A percentile compares a stretch with the other conserved stretches of the same genome.
These are phyloP conservation scores for Emys orbicularis DNA, from an alignment of 2,797 vertebrate species.

Conservation along the genomic window DNA sequence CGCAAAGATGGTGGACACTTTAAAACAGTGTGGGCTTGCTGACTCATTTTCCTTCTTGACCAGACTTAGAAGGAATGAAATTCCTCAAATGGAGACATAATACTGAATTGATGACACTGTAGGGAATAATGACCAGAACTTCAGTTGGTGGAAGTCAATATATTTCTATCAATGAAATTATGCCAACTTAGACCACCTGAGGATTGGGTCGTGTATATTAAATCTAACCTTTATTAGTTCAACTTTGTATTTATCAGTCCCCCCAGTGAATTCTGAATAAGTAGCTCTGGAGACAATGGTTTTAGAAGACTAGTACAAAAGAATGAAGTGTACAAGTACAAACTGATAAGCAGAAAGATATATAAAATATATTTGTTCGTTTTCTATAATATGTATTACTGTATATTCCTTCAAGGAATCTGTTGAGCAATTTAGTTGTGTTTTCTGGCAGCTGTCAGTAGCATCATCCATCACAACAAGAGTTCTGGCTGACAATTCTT, in stretches of 20 bases:
- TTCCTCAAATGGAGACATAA: not conserved
- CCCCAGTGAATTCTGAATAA: conserved; percentile 38
- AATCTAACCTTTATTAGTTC: conserved; percentile 50
- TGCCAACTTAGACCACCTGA: not conserved
- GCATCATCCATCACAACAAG: conserved; percentile 72
- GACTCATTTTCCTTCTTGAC: not conserved
- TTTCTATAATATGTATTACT: conserved; percentile 50
- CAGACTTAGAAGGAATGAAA: not conserved
- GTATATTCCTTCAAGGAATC: conserved; percentile 69
- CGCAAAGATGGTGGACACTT: not conserved
- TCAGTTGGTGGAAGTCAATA: not conserved
- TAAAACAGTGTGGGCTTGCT: not conserved
- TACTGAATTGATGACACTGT: conserved; percentile 7
- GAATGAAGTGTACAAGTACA: conserved; percentile 35
- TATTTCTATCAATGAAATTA: conserved; percentile 21
- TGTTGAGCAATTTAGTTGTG: conserved; percentile 55
- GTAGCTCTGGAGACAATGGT: conserved; percentile 50
- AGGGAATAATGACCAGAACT: not conserved
- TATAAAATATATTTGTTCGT: conserved; percentile 36
- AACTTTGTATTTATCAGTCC: conserved; percentile 59
- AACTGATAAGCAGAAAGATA: conserved; percentile 26
- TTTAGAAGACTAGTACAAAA: conserved; percentile 61
- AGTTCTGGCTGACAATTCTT: conserved; percentile 47
- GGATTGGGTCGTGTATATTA: not conserved
- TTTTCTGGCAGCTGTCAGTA: conserved; percentile 74